Base-by-base conservation (phyloP, 2,797 vertebrate genomes). In the Aldrovandia affinis region DNA sequence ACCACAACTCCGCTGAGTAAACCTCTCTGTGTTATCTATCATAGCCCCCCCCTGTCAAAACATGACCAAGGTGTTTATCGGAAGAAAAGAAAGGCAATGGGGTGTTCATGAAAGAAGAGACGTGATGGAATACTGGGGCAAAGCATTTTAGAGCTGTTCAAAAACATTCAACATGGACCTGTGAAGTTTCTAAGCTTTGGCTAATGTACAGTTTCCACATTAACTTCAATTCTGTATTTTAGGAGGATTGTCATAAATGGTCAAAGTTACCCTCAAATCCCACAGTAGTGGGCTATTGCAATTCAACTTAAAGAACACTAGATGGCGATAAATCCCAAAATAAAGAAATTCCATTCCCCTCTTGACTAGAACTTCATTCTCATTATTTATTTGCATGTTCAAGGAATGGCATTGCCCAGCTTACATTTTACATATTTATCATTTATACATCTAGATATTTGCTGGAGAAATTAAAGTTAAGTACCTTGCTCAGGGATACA, bases 291-390 rank as follows among this genome's bases (percentile, higher is more conserved):
- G 30, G 30, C 28, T 33, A 18, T 57, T n/a, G 36, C 33, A 63
- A 30, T 81, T 65, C 20, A 50, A n/a, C 7, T 30, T 44, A 44
- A 42, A 15, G 4, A 73, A 44, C 83, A 70, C 78, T 73, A 84
- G 83, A 63, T 84, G 83, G 78, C 83, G 18, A 61, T 68, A 39
- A 28, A 80, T 57, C 36, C 33, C n/a, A 15, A 52, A 3, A 54
- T 42, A 30, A 61, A 52, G 18, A 57, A 57, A 57, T 10, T 2
- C 55, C 3, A 57, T 42, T 18, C 15, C 36, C 42, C 36, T 42
- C 20, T 4, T 47, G 9, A 47, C 20, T 8, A 30, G 10, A 20
- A 57, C 10, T 15, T 14, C 22, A 75, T 9, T 36, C 39, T 47
- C 14, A 8, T 77, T n/a, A 44, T 42, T 47, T 7, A 77, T 44